Evolutionary conservation across 2,888 invertebrate species (phyloP).

Genomic region (Ophion ellenae): DNA sequence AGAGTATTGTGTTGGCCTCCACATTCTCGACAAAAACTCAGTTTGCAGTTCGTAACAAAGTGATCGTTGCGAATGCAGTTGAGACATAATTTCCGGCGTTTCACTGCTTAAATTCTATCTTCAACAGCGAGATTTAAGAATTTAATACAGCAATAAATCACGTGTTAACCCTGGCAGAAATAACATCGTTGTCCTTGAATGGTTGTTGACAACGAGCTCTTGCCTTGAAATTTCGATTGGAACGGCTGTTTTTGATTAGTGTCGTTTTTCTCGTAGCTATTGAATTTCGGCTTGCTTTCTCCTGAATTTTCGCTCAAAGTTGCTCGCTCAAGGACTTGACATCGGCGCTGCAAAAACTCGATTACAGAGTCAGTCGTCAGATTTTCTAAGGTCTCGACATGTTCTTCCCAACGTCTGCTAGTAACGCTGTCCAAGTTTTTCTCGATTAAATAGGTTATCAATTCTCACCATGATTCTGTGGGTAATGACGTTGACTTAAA

Average conservation of each 20-base stretch:
- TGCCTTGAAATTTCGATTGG: too few species aligned
- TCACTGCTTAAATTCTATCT: too few species aligned
- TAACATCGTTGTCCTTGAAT: too few species aligned
- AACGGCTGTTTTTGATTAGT: too few species aligned
- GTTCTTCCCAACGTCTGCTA: slow-evolving; percentile 57
- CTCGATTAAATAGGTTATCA: slow-evolving; percentile 59
- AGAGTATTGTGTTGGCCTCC: not conserved
- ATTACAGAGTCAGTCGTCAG: not conserved
- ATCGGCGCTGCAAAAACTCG: slow-evolving; percentile 2
- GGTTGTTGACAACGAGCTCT: too few species aligned
- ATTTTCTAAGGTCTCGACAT: not conserved
- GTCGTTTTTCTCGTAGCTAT: too few species aligned
- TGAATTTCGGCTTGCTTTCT: too few species aligned
- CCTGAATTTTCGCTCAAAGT: too few species aligned
- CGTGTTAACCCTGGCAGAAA: too few species aligned
- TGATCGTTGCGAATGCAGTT: not conserved
- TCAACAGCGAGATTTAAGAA: too few species aligned
- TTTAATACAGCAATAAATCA: too few species aligned
- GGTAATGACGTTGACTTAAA: slow-evolving; percentile 52
- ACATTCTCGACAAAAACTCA: not conserved
- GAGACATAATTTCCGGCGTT: too few species aligned
- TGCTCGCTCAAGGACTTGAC: not conserved
- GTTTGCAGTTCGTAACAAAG: not conserved
- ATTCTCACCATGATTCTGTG: slow-evolving; percentile 60
- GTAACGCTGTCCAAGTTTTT: slow-evolving; percentile 59